phyloP scores from a whole-genome alignment of 1,140 invertebrate species.

The Caenorhabditis latens region DNA sequence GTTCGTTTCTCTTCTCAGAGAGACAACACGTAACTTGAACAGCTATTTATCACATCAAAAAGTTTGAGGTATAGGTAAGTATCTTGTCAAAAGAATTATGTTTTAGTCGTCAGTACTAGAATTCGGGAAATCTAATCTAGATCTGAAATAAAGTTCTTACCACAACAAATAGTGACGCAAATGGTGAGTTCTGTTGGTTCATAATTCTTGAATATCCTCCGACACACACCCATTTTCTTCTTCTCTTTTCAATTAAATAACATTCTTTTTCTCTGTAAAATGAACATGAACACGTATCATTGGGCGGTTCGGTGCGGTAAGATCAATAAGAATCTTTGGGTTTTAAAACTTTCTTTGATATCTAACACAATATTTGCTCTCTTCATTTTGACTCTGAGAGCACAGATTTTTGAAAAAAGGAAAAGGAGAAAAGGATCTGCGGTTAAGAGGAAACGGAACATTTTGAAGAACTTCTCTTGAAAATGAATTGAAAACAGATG shows the following conservation, averaged over 20 bases:
- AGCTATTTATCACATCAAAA: too few species aligned
- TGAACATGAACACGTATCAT: constrained; percentile 31
- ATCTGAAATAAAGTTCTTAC: neutral
- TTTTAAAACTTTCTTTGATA: constrained; percentile 53
- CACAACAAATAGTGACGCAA: constrained; percentile 23
- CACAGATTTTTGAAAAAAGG: constrained; percentile 19
- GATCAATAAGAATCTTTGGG: constrained; percentile 12
- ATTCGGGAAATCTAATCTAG: neutral
- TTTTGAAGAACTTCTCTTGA: neutral
- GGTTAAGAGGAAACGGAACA: neutral
- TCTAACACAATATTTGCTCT: neutral
- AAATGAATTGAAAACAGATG: constrained; percentile 4
- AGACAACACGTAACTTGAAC: too few species aligned
- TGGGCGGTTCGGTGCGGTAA: constrained; percentile 20
- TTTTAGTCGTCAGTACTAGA: too few species aligned
- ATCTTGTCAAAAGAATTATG: too few species aligned
- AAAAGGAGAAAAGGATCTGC: neutral
- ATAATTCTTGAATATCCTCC: constrained; percentile 46
- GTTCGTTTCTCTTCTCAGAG: too few species aligned
- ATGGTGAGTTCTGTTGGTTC: constrained; percentile 26
- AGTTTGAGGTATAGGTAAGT: too few species aligned
- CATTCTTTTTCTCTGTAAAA: constrained; percentile 27
- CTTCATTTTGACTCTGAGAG: constrained; percentile 14
- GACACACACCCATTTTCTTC: constrained; percentile 27
- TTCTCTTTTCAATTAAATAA: neutral